Percentiles rank a stretch among this genome's conserved stretches.
Evolutionary conservation across 2,113 vertebrate genomes (phyloP).

Genomic region (Leuciscus idus): DNA sequence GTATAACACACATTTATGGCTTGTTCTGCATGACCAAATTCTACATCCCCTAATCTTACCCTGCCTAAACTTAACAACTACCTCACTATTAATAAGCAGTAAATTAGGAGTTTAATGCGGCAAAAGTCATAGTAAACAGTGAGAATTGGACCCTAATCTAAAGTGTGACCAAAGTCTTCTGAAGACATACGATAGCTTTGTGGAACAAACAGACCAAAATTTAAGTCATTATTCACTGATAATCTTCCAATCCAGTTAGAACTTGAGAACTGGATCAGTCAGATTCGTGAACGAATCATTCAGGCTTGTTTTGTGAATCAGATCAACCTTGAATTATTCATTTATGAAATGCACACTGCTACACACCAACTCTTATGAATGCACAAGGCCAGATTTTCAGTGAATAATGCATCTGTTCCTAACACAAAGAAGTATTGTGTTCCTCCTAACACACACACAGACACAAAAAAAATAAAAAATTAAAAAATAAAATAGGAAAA

Average conservation of each 20-base stretch:
- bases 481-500: not conserved
- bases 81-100: too few species aligned
- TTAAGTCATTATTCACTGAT: not conserved
- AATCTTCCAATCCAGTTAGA: not conserved
- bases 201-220: not conserved
- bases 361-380: not conserved
- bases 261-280: not conserved
- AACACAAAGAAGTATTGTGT: not conserved
- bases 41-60: too few species aligned
- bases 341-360: not conserved
- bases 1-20: too few species aligned
- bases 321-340: not conserved
- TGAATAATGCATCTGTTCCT: not conserved
- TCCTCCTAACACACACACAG: too few species aligned
- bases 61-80: too few species aligned
- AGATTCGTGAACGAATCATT: not conserved
- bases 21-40: too few species aligned
- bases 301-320: not conserved
- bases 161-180: too few species aligned
- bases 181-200: not conserved
- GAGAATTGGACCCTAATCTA: too few species aligned
- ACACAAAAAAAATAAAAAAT: too few species aligned
- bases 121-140: too few species aligned
- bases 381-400: not conserved
- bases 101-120: too few species aligned